Evolutionary conservation across 1,140 invertebrate species (phyloP).

Genomic region (Euwallacea fornicatus): DNA sequence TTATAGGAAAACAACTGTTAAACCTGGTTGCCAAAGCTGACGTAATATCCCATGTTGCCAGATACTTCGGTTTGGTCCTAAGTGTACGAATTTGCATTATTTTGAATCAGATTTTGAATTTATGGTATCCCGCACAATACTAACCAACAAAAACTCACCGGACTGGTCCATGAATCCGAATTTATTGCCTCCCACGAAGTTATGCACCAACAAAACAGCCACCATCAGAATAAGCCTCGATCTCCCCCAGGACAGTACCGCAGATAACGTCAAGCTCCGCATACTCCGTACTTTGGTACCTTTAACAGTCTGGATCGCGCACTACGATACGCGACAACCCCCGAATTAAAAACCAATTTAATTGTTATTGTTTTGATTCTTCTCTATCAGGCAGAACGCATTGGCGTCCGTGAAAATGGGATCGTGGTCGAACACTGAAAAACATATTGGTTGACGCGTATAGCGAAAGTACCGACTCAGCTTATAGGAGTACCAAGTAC

Average conservation of each 20-base stretch:
- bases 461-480: constrained; percentile 10
- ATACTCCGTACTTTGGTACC: not conserved
- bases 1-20: no score
- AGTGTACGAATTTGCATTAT: no score
- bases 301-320: not conserved
- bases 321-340: not conserved
- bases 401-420: constrained; percentile 19
- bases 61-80: no score
- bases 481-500: no score
- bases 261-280: not conserved
- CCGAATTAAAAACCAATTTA: not conserved
- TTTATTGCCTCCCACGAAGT: constrained; percentile 7
- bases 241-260: not conserved
- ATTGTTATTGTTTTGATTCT: not conserved
- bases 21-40: no score
- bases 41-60: no score
- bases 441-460: not conserved
- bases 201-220: constrained; percentile 7
- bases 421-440: constrained; percentile 16
- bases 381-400: not conserved
- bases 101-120: no score
- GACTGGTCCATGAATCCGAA: constrained; percentile 13
- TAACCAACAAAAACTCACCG: not conserved
- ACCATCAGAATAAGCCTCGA: constrained; percentile 3
- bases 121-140: no score